Base-by-base conservation (phyloP, 2,797 vertebrate genomes). In the Furcifer pardalis region DNA sequence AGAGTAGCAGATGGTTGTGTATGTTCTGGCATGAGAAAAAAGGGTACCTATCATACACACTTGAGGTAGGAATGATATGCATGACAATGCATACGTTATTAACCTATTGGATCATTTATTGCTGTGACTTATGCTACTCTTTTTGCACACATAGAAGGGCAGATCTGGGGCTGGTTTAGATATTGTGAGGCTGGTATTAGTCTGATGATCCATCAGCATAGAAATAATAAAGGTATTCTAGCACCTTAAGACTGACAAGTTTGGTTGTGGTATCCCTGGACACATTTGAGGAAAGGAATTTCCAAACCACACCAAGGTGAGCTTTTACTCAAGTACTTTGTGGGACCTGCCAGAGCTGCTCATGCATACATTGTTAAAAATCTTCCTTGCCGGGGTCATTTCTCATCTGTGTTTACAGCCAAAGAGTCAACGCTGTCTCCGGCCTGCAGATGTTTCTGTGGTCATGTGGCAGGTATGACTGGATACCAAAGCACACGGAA, bases 241-340 rank as follows among this genome's bases (percentile, higher is more conserved):
- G 4, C 46, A 56, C 19, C 52, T 19, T 17, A 56, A 56, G 19
- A 21, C 12, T 19, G 52, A 15, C 52, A 19, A 21, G 19, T 56
- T 56, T 56, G 17, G n/a, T 7, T 42, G 37, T 52, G 5, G 19
- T 52, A 37, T 8, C 21, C 25, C 25, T 42, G 32, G 21, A n/a
- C 37, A 35, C 15, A 3, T 56, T n/a, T 66, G 40, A 52, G 19
- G 17, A 23, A 17, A 77, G 5, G 5, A 13, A 56, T 5, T 23
- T 27, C 37, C 35, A 72, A 71, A 77, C 49, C 25, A 71, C n/a
- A 9, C 30, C 30, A 66, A 30, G 44, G 32, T 71, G 17, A 7
- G 30, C 71, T 81, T 71, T 56, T 81, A 19, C 52, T 81, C 40
- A 75, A 30, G 77, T 71, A 46, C 65, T 77, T 81, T 46, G 66